A percentile compares a stretch with the other conserved stretches of the same genome.
Conservation (phyloP, 2,113 vertebrate genomes). For the Halcyon malimbica region DNA sequence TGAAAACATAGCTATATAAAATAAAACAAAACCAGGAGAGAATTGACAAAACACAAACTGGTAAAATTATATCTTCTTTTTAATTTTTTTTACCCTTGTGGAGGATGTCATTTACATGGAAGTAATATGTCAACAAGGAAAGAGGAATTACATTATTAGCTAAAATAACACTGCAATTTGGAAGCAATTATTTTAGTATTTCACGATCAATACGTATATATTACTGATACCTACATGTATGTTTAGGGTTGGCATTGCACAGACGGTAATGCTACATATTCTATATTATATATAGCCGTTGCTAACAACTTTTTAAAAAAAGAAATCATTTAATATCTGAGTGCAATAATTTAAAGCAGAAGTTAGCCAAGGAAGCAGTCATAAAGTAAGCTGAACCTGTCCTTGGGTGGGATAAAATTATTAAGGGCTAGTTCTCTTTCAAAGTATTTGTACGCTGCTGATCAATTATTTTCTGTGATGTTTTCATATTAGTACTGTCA, state of each 20-base stretch:
- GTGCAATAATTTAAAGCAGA: neutral
- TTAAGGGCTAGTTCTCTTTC: neutral
- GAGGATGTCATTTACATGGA: neutral
- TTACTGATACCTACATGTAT: neutral
- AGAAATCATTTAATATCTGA: neutral
- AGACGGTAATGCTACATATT: neutral
- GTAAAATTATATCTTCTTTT: neutral
- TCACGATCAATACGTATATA: neutral
- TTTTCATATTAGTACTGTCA: neutral
- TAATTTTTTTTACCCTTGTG: neutral
- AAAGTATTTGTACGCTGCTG: neutral
- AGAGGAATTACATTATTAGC: neutral
- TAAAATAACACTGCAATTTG: neutral
- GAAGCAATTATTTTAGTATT: neutral
- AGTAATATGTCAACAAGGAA: neutral
- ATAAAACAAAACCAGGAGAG: neutral
- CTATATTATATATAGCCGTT: neutral
- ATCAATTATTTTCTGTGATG: neutral
- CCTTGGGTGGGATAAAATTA: neutral
- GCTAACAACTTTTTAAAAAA: neutral
- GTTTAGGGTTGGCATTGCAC: neutral
- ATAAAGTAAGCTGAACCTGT: neutral
- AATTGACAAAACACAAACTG: neutral
- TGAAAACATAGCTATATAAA: neutral
- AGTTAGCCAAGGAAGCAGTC: neutral